Percentiles rank a stretch among this genome's conserved stretches.
Evolutionary conservation across 92 coral and sea anemone species (phyloP).

Genomic region (Epizoanthus ramosus): DNA sequence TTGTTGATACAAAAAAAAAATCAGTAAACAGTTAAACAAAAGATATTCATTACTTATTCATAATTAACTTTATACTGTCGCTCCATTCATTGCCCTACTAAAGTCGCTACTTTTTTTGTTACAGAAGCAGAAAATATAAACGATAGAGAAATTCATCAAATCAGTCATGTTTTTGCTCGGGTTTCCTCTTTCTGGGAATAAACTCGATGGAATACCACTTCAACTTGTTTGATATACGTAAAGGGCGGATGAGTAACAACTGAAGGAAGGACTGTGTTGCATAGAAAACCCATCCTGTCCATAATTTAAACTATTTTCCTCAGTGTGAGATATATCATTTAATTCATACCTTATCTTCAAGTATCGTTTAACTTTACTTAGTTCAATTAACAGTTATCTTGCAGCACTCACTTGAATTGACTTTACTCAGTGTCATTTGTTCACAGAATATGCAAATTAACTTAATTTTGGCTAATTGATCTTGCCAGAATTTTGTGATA

Average conservation of each 20-base stretch:
- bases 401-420: neutral
- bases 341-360: no score
- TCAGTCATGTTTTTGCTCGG: neutral
- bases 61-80: neutral
- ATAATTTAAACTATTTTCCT: neutral
- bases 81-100: no score
- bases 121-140: neutral
- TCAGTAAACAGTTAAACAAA: neutral
- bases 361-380: no score
- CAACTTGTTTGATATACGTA: neutral
- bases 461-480: slow-evolving; percentile 7
- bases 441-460: slow-evolving; percentile 39
- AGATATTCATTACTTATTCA: neutral
- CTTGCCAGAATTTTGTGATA: neutral
- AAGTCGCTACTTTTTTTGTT: neutral
- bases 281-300: neutral
- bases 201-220: neutral
- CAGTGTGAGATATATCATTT: no score
- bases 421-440: neutral
- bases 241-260: neutral
- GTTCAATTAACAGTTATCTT: neutral
- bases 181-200: neutral
- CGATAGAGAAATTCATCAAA: neutral
- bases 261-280: neutral
- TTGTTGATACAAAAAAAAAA: neutral